A percentile compares a stretch with the other conserved stretches of the same genome.
phyloP scores from a whole-genome alignment of 2,888 invertebrate genomes.

The Yponomeuta sedellus region DNA sequence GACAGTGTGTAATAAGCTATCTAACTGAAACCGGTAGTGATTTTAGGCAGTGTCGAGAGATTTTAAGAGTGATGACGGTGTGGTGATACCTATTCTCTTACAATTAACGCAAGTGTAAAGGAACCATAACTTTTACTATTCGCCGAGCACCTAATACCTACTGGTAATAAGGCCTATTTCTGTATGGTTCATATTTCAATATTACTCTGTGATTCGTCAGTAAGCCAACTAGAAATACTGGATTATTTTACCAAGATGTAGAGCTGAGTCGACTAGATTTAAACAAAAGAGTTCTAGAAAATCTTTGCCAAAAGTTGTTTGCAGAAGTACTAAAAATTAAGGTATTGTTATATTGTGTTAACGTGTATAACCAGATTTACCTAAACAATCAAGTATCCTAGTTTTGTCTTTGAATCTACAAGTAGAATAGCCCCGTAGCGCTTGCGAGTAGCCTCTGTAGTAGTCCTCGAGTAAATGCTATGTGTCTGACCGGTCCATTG shows the following conservation, averaged over 20 bases:
- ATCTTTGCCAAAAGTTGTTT: constrained; percentile 16
- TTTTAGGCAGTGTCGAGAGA: neutral
- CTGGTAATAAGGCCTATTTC: neutral
- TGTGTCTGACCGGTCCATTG: neutral
- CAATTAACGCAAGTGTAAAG: neutral
- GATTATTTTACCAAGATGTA: constrained; percentile 25
- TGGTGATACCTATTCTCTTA: neutral
- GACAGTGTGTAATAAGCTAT: neutral
- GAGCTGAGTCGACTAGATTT: constrained; percentile 50
- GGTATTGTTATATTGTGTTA: neutral
- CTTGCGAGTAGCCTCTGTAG: neutral
- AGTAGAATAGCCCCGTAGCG: neutral
- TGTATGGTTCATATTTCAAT: neutral
- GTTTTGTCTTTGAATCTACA: neutral
- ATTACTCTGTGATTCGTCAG: constrained; percentile 8
- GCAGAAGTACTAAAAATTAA: neutral
- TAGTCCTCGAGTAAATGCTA: neutral
- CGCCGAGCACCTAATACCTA: too few relatives aligned
- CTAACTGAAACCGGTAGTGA: neutral
- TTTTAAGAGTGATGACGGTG: neutral
- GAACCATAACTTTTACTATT: neutral
- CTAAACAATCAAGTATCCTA: neutral
- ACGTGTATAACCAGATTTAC: neutral
- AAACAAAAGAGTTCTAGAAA: constrained; percentile 29
- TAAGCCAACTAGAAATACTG: constrained; percentile 51